Evolutionary conservation across 1,140 invertebrate genomes (phyloP), one percentile per base, ranked within the genome.

Genomic region (Anoplolepis gracilipes): DNA sequence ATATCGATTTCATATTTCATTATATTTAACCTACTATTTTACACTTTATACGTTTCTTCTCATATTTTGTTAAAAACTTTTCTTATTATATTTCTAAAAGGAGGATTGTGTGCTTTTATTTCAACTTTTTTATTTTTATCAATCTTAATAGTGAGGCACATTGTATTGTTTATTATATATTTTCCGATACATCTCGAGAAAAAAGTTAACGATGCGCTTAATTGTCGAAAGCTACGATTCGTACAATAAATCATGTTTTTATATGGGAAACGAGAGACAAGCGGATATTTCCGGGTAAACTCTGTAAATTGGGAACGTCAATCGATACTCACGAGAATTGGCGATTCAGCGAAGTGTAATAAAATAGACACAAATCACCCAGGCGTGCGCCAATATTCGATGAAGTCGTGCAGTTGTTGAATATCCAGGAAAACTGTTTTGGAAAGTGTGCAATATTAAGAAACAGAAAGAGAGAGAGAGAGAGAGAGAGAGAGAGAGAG

Each of bases 371-470:
- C 86, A 62, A 75, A 73, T 86, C 73, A 57, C 10, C 11, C 2
- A 2, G 42, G 16, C n/a, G 53, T 25, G 49, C 33, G 55, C 33
- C 49, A 22, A 65, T 22, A 61, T 73, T 42, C 33, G 53, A 53
- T 11, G 25, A 53, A 78, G 19, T 64, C 55, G 11, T 72, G 2
- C 30, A 69, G 42, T 85, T 77, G 73, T 84, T 86, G 39, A 85
- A 86, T 77, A 78, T 55, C 78, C 84, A 55, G 19, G 84, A 19
- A 33, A 81, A 76, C 39, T 25, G 55, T 87, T 84, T 78, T 69
- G 49, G 33, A 16, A 22, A n/a, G 36, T 25, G 25, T 79, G 69
- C 55, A 84, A 84, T 81, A 84, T 89, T 85, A 75, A 88, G 55
- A 69, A 61, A 13, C 36, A 65, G 16, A 42, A 0, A 46, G 2